Percentiles rank a stretch among this genome's conserved stretches.
phyloP scores from a whole-genome alignment of 2,113 vertebrate species.

The Ochotona princeps region DNA sequence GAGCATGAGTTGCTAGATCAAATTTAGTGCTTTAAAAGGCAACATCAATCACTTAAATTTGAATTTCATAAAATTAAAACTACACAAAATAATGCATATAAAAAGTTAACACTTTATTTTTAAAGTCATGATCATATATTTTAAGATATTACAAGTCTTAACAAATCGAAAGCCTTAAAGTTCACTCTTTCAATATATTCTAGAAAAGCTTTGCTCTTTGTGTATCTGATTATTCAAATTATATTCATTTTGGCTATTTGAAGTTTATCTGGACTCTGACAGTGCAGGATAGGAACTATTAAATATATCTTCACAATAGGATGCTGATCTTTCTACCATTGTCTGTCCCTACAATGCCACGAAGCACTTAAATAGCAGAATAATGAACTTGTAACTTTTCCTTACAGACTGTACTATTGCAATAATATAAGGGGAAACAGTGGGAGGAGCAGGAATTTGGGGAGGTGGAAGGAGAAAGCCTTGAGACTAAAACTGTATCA shows the following conservation, averaged over 20 bases:
- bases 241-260: neutral
- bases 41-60: slow-evolving; percentile 23
- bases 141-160: neutral
- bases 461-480: too few relatives aligned
- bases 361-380: too few relatives aligned
- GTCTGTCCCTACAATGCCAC: too few relatives aligned
- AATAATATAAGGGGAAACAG: too few relatives aligned
- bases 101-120: neutral
- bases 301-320: too few relatives aligned
- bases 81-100: neutral
- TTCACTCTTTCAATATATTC: neutral
- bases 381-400: too few relatives aligned
- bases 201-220: neutral
- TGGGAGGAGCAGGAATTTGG: too few relatives aligned
- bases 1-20: slow-evolving; percentile 28
- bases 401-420: too few relatives aligned
- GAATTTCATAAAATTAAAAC: neutral
- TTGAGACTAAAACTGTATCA: too few relatives aligned
- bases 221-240: neutral
- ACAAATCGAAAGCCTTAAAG: slow-evolving; percentile 4
- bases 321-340: too few relatives aligned
- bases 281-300: too few relatives aligned
- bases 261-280: neutral
- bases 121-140: neutral
- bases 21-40: slow-evolving; percentile 46